phyloP scores from a whole-genome alignment of 2,888 invertebrate genomes.

The Agrotis ipsilon region DNA sequence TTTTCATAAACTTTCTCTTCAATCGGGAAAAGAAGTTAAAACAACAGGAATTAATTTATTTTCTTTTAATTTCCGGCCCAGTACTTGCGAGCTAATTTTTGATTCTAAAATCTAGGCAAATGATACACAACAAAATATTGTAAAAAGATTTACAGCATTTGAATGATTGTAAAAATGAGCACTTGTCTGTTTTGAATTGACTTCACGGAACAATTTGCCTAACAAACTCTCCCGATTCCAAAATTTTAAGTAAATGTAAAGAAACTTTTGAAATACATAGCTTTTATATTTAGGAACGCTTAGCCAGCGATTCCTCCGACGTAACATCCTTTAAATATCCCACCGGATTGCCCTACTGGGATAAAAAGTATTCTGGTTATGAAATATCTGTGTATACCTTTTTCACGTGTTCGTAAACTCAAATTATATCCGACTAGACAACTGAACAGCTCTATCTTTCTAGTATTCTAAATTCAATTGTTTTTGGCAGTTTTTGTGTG shows the following conservation, averaged over 20 bases:
- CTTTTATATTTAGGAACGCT: not conserved
- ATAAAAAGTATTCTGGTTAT: no score
- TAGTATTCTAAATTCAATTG: no score
- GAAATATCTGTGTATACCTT: no score
- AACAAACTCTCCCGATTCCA: not conserved
- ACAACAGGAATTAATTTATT: conserved; percentile 25
- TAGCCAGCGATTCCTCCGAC: no score
- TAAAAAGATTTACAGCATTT: not conserved
- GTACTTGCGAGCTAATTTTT: conserved; percentile 9
- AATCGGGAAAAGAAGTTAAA: conserved; percentile 10
- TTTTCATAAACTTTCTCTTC: conserved; percentile 16
- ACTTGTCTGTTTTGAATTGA: not conserved
- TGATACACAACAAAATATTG: not conserved
- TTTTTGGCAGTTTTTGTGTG: no score
- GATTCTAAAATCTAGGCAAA: not conserved
- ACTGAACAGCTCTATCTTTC: no score
- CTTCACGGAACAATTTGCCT: not conserved
- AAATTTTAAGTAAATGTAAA: not conserved
- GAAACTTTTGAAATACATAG: not conserved
- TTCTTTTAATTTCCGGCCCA: conserved; percentile 20
- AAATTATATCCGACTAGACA: no score
- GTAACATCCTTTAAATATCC: no score
- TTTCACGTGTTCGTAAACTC: no score
- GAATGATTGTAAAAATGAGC: not conserved
- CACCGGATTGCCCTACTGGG: no score